Conservation (phyloP, 1,140 invertebrate genomes). For the Procambarus clarkii region DNA sequence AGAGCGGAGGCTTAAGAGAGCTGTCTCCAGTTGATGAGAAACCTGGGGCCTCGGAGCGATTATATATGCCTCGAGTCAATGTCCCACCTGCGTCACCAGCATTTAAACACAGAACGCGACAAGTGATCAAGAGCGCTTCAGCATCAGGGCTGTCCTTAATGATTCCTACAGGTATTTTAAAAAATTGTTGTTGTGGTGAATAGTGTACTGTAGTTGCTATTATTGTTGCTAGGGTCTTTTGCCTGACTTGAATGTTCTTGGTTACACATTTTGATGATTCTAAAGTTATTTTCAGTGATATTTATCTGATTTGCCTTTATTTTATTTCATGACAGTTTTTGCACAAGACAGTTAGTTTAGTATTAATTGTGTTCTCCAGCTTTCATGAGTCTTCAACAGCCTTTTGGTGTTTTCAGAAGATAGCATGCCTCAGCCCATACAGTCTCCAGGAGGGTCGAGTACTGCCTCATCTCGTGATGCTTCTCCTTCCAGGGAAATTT, state of each 20-base stretch:
- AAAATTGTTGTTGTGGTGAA: no score
- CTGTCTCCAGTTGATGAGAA: slow-evolving; percentile 77
- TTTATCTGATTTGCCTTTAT: no score
- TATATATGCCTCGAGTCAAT: slow-evolving; percentile 67
- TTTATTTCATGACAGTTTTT: no score
- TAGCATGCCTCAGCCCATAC: slow-evolving; percentile 75
- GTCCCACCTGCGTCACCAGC: slow-evolving; percentile 71
- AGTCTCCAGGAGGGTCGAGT: slow-evolving; percentile 89
- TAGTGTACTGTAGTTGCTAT: no score
- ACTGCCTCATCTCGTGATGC: slow-evolving; percentile 95
- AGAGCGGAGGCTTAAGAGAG: slow-evolving; percentile 72
- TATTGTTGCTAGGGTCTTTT: no score
- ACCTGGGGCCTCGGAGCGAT: slow-evolving; percentile 56
- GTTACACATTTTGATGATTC: no score
- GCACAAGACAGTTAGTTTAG: no score
- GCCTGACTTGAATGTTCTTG: no score
- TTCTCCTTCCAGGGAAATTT: slow-evolving; percentile 93
- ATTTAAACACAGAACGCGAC: slow-evolving; percentile 77
- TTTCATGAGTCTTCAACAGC: not conserved
- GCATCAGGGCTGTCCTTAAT: slow-evolving; percentile 94
- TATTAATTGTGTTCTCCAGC: no score
- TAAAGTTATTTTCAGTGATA: no score
- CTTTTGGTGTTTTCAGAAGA: slow-evolving; percentile 38
- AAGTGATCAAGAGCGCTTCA: slow-evolving; percentile 92
- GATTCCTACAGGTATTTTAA: slow-evolving; percentile 84